These are phyloP conservation scores for Oscheius sp. DNA, from an alignment of 1,140 invertebrate genomes.

Conservation along the genomic window DNA sequence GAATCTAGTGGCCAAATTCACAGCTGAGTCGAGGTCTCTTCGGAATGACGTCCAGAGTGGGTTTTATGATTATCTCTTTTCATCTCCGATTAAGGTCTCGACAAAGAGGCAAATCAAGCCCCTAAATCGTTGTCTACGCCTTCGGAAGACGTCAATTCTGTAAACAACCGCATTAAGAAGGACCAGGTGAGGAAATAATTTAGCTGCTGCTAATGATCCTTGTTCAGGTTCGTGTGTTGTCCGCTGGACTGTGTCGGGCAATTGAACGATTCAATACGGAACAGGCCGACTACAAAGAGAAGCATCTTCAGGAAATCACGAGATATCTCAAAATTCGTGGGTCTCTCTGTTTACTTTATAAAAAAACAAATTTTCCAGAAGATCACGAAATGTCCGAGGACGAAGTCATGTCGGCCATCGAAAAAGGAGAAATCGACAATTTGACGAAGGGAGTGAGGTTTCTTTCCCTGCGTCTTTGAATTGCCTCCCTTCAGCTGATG, in stretches of 20 bases:
- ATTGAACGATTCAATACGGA: conserved; percentile 20
- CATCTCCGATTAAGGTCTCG: no score
- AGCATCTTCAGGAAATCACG: conserved; percentile 7
- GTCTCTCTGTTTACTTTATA: not conserved
- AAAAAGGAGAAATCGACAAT: conserved; percentile 3
- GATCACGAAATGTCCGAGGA: conserved; percentile 12
- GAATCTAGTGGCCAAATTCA: not conserved
- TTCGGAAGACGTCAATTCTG: not conserved
- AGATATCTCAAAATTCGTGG: conserved; percentile 24
- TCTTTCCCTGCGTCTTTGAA: not conserved
- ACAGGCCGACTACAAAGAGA: conserved; percentile 23
- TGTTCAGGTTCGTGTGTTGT: not conserved
- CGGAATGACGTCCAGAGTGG: not conserved
- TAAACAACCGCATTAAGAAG: not conserved
- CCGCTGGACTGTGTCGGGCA: not conserved
- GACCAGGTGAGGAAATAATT: not conserved
- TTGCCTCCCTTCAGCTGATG: not conserved
- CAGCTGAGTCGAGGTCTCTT: not conserved
- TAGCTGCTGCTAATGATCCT: not conserved
- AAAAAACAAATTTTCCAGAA: conserved; percentile 10
- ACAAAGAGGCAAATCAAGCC: not conserved
- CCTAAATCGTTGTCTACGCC: not conserved
- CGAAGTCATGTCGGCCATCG: conserved; percentile 10
- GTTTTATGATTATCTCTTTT: not conserved
- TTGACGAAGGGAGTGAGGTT: conserved; percentile 12